A percentile compares a stretch with the other conserved stretches of the same genome.
phyloP scores from a whole-genome alignment of 2,888 invertebrate species.

The Zeuzera pyrina region DNA sequence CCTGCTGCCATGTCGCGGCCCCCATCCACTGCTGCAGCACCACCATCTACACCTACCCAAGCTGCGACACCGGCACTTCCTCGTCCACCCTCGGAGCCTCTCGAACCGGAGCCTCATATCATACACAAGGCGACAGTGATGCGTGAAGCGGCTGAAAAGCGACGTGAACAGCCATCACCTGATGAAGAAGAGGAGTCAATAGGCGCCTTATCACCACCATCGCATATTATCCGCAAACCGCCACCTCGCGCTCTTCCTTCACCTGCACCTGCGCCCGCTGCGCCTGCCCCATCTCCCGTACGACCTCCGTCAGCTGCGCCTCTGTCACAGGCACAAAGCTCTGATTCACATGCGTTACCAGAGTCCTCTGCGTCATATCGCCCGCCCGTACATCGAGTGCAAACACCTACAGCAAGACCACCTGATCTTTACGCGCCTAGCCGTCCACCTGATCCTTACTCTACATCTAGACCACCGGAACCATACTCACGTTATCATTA shows the following conservation, averaged over 20 bases:
- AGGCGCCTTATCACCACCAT: constrained; percentile 58
- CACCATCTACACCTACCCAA: constrained; percentile 31
- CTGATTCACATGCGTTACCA: constrained; percentile 35
- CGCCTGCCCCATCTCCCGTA: constrained; percentile 29
- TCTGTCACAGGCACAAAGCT: constrained; percentile 24
- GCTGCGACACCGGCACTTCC: constrained; percentile 52
- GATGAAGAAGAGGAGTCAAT: constrained; percentile 57
- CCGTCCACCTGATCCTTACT: constrained; percentile 55
- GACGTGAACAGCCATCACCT: constrained; percentile 54
- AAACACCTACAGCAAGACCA: constrained; percentile 47
- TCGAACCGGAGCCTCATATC: constrained; percentile 70
- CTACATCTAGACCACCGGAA: constrained; percentile 52
- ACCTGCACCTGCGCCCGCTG: constrained; percentile 50
- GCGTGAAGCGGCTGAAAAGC: constrained; percentile 65
- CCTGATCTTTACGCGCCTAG: constrained; percentile 49
- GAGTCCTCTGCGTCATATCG: constrained; percentile 39
- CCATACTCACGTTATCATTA: constrained; percentile 49
- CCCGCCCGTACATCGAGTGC: constrained; percentile 38
- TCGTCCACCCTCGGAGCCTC: constrained; percentile 60
- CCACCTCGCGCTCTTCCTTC: constrained; percentile 40
- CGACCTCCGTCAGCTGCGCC: constrained; percentile 9
- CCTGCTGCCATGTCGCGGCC: constrained; percentile 60
- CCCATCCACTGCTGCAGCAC: constrained; percentile 65
- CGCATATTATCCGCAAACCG: constrained; percentile 65
- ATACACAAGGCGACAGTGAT: constrained; percentile 70